Base-by-base conservation (phyloP, 2,113 vertebrate species). In the Triplophysa dalaica region DNA sequence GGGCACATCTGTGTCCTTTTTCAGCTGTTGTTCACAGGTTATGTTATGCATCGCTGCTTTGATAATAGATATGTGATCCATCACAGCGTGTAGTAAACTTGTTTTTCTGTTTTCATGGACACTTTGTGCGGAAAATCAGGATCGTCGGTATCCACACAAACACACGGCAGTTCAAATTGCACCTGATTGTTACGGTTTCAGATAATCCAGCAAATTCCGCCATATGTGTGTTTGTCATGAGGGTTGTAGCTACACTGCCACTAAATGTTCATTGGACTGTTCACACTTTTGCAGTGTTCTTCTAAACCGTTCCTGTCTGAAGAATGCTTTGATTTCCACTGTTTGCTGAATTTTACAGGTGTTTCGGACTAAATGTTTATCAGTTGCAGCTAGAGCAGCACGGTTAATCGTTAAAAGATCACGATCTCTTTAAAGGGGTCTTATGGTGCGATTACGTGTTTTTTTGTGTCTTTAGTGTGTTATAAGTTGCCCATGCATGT, bases 111-210 rank as follows among this genome's bases (percentile, higher is more conserved):
- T 26, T 70, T 61, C 64, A 22, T 77, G 38, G n/a, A 38, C 72
- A 58, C 58, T 70, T 66, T 83, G 62, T 17, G 26, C 17, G 17
- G 29, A 70, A 50, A 62, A 70, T 58, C 45, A 33, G 70, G 58
- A 66, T 80, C 69, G 64, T 77, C 65, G 70, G 74, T 56, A 54
- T 64, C 56, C 79, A 62, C 56, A 3, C 48, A 50, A 38, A 38
- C 14, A 13, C 50, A 52, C 14, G 17, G 24, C 79, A 68, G 70
- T 75, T 81, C 50, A 73, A 65, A 54, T 81, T 81, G 72, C 79
- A 75, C 72, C 60, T 75, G 68, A 81, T 81, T 70, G 70, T 68
- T 68, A n/a, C 67, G 72, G 68, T 50, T 75, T 67, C 75, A 65
- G 68, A 74, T 66, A 43, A 45, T 58, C 66, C 16, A 29, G 24